Percentiles rank a stretch among this genome's conserved stretches.
Evolutionary conservation across 2,113 vertebrate species (phyloP).

Genomic region (Erythrolamprus reginae): DNA sequence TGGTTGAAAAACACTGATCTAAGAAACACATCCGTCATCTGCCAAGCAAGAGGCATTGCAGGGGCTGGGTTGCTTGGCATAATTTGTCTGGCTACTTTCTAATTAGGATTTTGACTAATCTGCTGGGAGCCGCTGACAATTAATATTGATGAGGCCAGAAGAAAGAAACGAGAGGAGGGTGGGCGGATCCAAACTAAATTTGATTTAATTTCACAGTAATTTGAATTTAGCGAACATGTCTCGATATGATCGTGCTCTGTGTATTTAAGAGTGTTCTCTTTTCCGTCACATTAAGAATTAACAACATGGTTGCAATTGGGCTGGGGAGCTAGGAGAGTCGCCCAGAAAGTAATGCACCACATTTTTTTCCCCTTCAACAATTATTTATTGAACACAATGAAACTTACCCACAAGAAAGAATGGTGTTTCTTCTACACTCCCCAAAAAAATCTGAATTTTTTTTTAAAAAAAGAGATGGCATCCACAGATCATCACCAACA

Average conservation of each 20-base stretch:
- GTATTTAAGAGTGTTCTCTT: background rate
- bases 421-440: too few species aligned
- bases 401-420: too few species aligned
- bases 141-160: background rate
- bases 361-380: too few species aligned
- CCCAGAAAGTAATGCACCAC: too few species aligned
- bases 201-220: background rate
- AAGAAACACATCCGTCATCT: background rate
- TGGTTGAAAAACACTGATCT: too few species aligned
- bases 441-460: too few species aligned
- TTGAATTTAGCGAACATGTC: background rate
- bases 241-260: background rate
- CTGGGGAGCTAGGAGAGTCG: too few species aligned
- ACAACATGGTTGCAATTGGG: background rate
- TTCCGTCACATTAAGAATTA: background rate
- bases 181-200: background rate
- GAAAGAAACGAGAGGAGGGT: background rate
- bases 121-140: background rate
- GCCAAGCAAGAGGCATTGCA: background rate
- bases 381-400: too few species aligned
- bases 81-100: background rate
- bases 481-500: too few species aligned
- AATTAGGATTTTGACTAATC: background rate
- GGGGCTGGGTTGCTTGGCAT: background rate
- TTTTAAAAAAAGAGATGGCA: too few species aligned